Conservation (phyloP, 2,797 vertebrate species). For the Staurois parvus region DNA sequence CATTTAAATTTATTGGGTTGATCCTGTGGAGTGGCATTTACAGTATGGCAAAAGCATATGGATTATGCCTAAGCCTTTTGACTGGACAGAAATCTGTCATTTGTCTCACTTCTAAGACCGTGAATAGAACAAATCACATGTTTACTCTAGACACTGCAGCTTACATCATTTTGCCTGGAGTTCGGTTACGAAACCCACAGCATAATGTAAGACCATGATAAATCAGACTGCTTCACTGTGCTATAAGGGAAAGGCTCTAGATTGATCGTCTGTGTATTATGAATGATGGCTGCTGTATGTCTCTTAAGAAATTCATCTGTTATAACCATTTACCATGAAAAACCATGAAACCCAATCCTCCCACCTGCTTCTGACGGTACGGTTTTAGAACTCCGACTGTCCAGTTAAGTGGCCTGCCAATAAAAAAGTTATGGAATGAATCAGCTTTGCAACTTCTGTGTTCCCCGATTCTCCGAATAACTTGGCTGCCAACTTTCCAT, state of each 20-base stretch:
- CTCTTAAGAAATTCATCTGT: neutral
- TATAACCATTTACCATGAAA: neutral
- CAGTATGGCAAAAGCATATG: too few relatives aligned
- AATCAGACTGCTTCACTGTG: neutral
- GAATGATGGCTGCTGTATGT: neutral
- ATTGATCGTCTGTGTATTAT: neutral
- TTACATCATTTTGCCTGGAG: neutral
- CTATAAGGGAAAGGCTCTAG: neutral
- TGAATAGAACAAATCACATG: neutral
- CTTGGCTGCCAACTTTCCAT: too few relatives aligned
- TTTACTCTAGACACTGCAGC: neutral
- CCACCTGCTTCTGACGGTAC: too few relatives aligned
- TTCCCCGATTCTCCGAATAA: too few relatives aligned
- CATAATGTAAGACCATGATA: neutral
- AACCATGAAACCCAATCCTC: neutral
- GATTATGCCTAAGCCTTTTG: too few relatives aligned
- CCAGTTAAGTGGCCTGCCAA: too few relatives aligned
- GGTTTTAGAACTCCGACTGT: too few relatives aligned
- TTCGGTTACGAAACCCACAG: neutral
- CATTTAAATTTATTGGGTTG: too few relatives aligned
- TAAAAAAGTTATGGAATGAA: too few relatives aligned
- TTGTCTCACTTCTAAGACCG: neutral
- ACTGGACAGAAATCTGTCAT: too few relatives aligned
- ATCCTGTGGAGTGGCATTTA: too few relatives aligned
- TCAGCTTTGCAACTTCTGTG: too few relatives aligned